A percentile compares a stretch with the other conserved stretches of the same genome.
Conservation (phyloP, 1,140 invertebrate genomes). For the Anastrepha ludens region DNA sequence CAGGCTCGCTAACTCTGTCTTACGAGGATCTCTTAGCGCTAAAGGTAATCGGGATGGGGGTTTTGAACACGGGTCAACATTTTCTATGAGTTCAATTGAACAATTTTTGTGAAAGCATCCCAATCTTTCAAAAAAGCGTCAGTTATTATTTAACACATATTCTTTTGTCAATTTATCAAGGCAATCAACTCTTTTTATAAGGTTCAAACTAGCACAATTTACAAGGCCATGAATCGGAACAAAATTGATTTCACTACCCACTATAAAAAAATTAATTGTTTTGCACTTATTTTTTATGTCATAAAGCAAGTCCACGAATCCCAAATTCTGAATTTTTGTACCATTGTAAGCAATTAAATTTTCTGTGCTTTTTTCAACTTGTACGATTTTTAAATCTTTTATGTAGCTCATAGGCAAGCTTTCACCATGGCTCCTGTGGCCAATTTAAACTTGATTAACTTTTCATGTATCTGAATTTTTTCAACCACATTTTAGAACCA, state of each 20-base stretch:
- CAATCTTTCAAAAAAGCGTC: slow-evolving; percentile 34
- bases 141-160: neutral
- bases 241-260: neutral
- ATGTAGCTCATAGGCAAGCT: neutral
- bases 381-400: neutral
- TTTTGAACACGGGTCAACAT: slow-evolving; percentile 56
- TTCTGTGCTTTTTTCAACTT: neutral
- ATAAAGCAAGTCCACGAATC: neutral
- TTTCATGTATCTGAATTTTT: neutral
- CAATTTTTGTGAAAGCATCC: slow-evolving; percentile 54
- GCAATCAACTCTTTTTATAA: slow-evolving; percentile 10
- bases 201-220: neutral
- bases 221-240: neutral
- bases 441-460: slow-evolving; percentile 34
- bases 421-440: slow-evolving; percentile 22
- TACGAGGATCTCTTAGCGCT: slow-evolving; percentile 61
- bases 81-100: slow-evolving; percentile 48
- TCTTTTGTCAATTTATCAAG: slow-evolving; percentile 25
- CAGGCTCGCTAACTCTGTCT: slow-evolving; percentile 62
- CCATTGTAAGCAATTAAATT: slow-evolving; percentile 1
- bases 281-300: neutral
- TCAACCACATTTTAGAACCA: slow-evolving; percentile 6
- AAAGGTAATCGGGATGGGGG: slow-evolving; percentile 60
- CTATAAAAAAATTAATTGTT: slow-evolving; percentile 12
- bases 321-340: neutral